Evolutionary conservation across 2,888 invertebrate species (phyloP).

Genomic region (Ferrisia virgata): DNA sequence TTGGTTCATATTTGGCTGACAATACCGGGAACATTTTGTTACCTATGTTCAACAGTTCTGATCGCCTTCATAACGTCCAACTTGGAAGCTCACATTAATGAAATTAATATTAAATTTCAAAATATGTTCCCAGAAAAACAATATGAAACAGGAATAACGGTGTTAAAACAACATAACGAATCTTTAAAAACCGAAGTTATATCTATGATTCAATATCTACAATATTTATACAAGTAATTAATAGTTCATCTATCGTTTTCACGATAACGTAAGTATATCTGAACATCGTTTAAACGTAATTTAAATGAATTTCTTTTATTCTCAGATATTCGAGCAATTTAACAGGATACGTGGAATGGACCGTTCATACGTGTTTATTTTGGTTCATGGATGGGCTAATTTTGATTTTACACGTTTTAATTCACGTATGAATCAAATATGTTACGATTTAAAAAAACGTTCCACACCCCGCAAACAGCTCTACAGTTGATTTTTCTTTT

Average conservation of each 20-base stretch:
- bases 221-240: background rate
- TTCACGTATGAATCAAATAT: background rate
- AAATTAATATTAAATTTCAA: background rate
- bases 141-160: background rate
- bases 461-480: no score
- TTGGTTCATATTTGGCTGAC: background rate
- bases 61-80: background rate
- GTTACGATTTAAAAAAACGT: background rate
- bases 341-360: background rate
- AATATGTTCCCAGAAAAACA: background rate
- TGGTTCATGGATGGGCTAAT: constrained; percentile 16
- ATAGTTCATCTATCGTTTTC: background rate
- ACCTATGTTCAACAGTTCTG: background rate
- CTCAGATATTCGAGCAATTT: background rate
- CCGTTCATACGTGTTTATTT: background rate
- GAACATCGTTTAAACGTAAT: no score
- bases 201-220: background rate
- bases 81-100: background rate
- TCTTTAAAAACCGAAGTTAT: background rate
- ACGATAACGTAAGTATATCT: no score
- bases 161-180: background rate
- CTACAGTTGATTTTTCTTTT: background rate
- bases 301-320: background rate
- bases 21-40: background rate
- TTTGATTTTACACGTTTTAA: constrained; percentile 10